These are phyloP conservation scores for Peromyscus californicus DNA, from an alignment of 2,113 vertebrate genomes.

Conservation along the genomic window DNA sequence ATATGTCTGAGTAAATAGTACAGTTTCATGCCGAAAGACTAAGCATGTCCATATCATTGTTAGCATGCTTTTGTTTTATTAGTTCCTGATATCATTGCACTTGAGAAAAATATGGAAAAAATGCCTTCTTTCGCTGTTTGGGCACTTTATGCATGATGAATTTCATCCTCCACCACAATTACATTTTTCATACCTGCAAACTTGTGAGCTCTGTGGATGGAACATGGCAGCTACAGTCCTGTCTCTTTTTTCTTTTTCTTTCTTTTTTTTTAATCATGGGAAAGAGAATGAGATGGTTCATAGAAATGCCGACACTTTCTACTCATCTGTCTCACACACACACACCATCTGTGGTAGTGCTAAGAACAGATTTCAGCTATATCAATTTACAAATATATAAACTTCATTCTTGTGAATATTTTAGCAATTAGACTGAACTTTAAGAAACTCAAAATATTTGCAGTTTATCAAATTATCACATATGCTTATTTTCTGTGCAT, in stretches of 20 bases:
- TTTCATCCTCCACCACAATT: constrained; percentile 56
- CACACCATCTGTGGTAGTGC: neutral
- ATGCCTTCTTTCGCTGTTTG: constrained; percentile 4
- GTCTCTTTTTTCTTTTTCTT: constrained; percentile 1
- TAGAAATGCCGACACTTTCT: neutral
- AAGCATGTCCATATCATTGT: constrained; percentile 36
- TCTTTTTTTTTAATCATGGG: neutral
- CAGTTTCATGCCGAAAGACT: neutral
- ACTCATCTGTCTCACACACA: neutral
- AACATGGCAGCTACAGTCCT: neutral
- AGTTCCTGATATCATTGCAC: constrained; percentile 3
- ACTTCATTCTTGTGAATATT: neutral
- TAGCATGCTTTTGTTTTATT: constrained; percentile 43
- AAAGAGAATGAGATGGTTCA: neutral
- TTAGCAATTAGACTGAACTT: constrained; percentile 31
- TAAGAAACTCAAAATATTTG: constrained; percentile 9
- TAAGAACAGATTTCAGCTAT: neutral
- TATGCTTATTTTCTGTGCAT: neutral
- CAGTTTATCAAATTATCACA: neutral
- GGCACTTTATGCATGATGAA: neutral
- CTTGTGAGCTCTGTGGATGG: constrained; percentile 26
- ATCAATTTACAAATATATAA: neutral
- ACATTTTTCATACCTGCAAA: constrained; percentile 53
- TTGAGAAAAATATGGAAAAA: neutral
- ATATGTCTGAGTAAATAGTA: neutral